Percentiles rank a stretch among this genome's conserved stretches.
Evolutionary conservation across 2,113 vertebrate genomes (phyloP).

Genomic region (Strix uralensis): DNA sequence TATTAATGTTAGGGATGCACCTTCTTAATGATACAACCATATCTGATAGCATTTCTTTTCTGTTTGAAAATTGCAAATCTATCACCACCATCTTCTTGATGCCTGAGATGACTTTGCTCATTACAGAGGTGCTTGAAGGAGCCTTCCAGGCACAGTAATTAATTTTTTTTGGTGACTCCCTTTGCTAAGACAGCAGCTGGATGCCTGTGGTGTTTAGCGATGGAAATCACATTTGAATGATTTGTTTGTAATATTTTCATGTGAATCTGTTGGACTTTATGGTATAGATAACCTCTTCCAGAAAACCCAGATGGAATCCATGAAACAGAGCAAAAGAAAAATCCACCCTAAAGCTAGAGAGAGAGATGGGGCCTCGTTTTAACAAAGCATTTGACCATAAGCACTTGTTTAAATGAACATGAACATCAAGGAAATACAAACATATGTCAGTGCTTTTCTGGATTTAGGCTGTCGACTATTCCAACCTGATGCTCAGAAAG

Average conservation of each 20-base stretch:
- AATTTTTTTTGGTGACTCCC: not conserved
- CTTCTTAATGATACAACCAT: not conserved
- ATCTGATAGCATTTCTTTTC: not conserved
- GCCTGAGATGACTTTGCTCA: not conserved
- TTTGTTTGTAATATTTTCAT: constrained; percentile 21
- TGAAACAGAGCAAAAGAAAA: constrained; percentile 12
- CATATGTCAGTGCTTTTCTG: constrained; percentile 22
- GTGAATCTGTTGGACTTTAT: not conserved
- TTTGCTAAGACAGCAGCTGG: constrained; percentile 35
- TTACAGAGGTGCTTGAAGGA: not conserved
- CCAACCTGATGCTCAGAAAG: not conserved
- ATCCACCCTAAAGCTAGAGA: not conserved
- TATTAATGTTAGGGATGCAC: not conserved
- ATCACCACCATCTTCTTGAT: not conserved
- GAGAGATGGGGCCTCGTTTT: not conserved
- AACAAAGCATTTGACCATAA: constrained; percentile 30
- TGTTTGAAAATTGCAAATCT: not conserved
- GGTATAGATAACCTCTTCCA: constrained; percentile 3
- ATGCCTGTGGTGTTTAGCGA: not conserved
- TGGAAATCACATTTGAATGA: not conserved
- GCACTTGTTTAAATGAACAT: constrained; percentile 35
- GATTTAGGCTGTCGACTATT: not conserved
- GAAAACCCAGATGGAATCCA: constrained; percentile 39
- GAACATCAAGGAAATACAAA: constrained; percentile 27
- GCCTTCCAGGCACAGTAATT: not conserved